Base-by-base conservation (phyloP, 2,888 invertebrate species). In the Melanostoma scalare region DNA sequence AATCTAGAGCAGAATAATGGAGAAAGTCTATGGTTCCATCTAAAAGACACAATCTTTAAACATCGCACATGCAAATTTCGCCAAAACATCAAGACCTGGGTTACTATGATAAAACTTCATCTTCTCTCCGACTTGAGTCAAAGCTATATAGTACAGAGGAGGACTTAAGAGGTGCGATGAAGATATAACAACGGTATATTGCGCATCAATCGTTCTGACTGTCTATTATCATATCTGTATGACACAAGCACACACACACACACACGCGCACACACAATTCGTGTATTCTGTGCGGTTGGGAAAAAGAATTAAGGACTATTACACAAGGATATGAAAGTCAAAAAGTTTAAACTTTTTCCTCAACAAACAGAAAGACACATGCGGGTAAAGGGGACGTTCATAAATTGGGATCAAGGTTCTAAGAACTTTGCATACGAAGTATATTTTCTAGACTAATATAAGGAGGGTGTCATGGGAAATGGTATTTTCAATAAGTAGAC, bases 311-410 rank as follows among this genome's bases (percentile, higher is more conserved):
- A 79, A 60, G 79, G 65, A 75, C 79, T 84, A 74, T 84, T 79
- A 84, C 20, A 20, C 74, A 71, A 67, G 71, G 69, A 79, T 79
- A 84, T 84, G 84, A 84, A 79, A 84, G 79, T 79, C 71, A 84
- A 79, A 71, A 53, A 79, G 79, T 71, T 79, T 73, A 63, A 82
- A 69, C 63, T 79, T 74, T 79, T 65, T 35, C 55, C 67, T 58
- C 35, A 46, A 35, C n/a, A 10, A 60, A 60, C 3, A 4, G 10
- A 20, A 40, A 44, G 9, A 35, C 58, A 0, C 20, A 9, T 30
- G 48, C 48, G 3, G 9, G n/a, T 10, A 42, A 46, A 10, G 8
- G 44, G 1, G 31, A 46, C 4, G 33, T 58, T 44, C 30, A 52
- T 36, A 53, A 36, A 79, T 77, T 55, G 36, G 50, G 78, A 78